Base-by-base conservation (phyloP, 2,888 invertebrate genomes). In the Notodonta ziczac region DNA sequence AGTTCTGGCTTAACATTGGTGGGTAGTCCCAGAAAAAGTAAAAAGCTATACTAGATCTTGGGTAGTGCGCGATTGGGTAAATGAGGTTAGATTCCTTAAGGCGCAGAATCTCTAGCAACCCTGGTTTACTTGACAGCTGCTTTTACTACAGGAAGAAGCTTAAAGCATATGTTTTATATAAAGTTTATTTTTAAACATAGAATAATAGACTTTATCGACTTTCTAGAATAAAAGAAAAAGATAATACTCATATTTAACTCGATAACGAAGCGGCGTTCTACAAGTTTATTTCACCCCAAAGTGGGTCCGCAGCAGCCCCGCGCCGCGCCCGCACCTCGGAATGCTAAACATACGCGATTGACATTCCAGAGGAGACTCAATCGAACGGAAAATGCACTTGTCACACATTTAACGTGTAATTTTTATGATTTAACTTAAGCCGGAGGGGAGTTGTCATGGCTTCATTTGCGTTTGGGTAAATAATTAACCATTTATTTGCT, bases 321-420 rank as follows among this genome's bases (percentile, higher is more conserved):
- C 65, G 63, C 75, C 67, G 59, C 72, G 46, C 62, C 72, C 74
- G 73, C 71, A 58, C 54, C 58, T 59, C 67, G 68, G 79, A 81
- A 83, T 84, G 81, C 74, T 80, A 82, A 83, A 63, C 71, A 80
- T 74, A 66, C 65, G 67, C 81, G 74, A 86, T 90, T 89, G 85
- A 80, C 84, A 91, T 90, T 89, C 88, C 83, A 77, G 70, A 66
- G 73, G 81, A 83, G 86, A 77, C 72, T 79, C 87, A 83, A 89
- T 89, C 87, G 86, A 82, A 80, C 82, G 86, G 87, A 88, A 91
- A 91, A 90, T 90, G 90, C 88, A 89, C 90, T 91, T 91, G 89
- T 90, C 89, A 86, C 84, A 87, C 82, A 87, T 88, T 88, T 86
- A 88, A 85, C 83, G 80, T 80, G 80, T 80, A 83, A 82, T 85